Base-by-base conservation (phyloP, 2,888 invertebrate genomes). In the Philereme vetulata region DNA sequence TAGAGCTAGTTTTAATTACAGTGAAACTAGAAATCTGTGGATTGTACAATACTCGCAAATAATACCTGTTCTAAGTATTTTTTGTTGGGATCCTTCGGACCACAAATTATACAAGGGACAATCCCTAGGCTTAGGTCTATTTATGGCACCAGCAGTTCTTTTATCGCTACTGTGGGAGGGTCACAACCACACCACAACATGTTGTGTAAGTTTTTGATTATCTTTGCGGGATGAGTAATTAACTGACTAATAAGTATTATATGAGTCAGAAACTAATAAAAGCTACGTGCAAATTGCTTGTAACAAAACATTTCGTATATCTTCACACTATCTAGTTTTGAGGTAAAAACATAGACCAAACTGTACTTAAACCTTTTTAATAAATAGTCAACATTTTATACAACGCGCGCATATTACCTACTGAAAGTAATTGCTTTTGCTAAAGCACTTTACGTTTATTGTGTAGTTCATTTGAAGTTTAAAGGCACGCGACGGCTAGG, bases 121-220 rank as follows among this genome's bases (percentile, higher is more conserved):
- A n/a, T 40, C 40, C 40, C 8, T 40, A 7, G 40, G 40, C 40
- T 36, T 36, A 44, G 9, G 44, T 55, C 55, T 65, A 68, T 64
- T 67, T 65, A 48, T 59, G 56, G 46, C 8, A 42, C n/a, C 7
- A 8, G 21, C 32, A 36, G 50, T 57, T 60, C 10, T 55, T 63
- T 65, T 64, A 67, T 64, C 65, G 56, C 47, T 62, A 21, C 9
- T 49, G 51, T 38, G 44, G 55, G 38, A 61, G 61, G 21, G 21
- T 21, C 51, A 56, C 5, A 44, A 57, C 47, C 51, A 56, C 5
- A 44, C 55, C 47, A 56, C 33, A 55, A 52, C 48, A 52, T 52
- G 45, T 51, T 61, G 65, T 60, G 51, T 63, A 57, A 51, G 54
- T 52, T 60, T 56, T 35, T 34, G 56, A 51, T 64, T 60, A 62